Base-by-base conservation (phyloP, 2,113 vertebrate species). In the Antechinus stuartii region DNA sequence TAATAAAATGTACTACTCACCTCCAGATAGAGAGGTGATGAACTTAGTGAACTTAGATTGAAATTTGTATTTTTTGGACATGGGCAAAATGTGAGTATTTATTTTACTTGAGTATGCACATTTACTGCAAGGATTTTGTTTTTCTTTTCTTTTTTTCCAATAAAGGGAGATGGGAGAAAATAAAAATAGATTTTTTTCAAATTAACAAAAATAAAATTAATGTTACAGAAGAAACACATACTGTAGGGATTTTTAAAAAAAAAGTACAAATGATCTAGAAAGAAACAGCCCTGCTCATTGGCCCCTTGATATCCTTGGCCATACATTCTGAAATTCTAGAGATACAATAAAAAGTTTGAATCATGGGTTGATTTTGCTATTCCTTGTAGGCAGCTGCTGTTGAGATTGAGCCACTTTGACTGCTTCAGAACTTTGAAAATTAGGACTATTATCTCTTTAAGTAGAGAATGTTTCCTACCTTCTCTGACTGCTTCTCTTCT, bases 301-400 rank as follows among this genome's bases (percentile, higher is more conserved):
- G 54, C 27, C 47, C 68, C 35, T 84, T 84, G 35, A n/a, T 22
- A 84, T 84, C 8, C n/a, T 93, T 24, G 91, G 90, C 2, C 27
- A 92, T 68, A 47, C 12, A 91, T 91, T 57, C 90, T 23, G 94
- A 95, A 94, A 95, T 89, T 91, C 89, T 94, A 97, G 42, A 16
- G 55, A 50, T 47, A 95, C 91, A 57, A 49, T 46, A 25, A 68
- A 42, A 42, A 47, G 16, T 54, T 94, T 94, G 50, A 94, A 2
- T 52, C 9, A 61, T 96, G 9, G 93, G 94, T 95, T 91, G 52
- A 94, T 92, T 94, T 47, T 52, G 50, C 5, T 84, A 9, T 92
- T 56, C n/a, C 93, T 94, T 47, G 16, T 53, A 54, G 8, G 94
- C 46, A 90, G 23, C 92, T 53, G 16, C 92, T 94, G 30, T 46